phyloP scores from a whole-genome alignment of 2,888 invertebrate species.

The Tyria jacobaeae region DNA sequence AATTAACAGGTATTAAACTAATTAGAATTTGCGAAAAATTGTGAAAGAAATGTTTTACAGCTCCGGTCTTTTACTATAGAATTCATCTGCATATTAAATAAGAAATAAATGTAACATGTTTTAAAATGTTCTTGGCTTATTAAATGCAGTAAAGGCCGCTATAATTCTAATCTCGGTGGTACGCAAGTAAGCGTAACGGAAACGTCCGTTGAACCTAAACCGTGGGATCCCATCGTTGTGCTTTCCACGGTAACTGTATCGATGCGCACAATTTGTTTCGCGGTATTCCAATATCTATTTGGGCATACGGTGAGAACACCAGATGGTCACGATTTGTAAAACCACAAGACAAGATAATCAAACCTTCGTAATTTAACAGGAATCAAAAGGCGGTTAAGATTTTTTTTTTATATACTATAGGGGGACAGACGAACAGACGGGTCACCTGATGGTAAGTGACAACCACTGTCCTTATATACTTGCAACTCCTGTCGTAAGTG shows the following conservation, averaged over 20 bases:
- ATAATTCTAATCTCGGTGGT: constrained; percentile 60
- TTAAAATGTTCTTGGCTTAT: constrained; percentile 27
- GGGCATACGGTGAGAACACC: constrained; percentile 37
- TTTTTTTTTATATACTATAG: too few relatives aligned
- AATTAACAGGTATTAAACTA: too few relatives aligned
- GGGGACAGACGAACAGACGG: too few relatives aligned
- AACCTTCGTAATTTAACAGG: constrained; percentile 30
- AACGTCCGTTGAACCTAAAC: constrained; percentile 73
- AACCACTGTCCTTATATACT: too few relatives aligned
- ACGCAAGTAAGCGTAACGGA: constrained; percentile 70
- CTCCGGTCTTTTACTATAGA: constrained; percentile 51
- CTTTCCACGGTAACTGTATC: constrained; percentile 75
- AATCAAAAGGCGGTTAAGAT: constrained; percentile 27
- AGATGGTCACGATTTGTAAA: constrained; percentile 44
- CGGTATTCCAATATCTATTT: constrained; percentile 56
- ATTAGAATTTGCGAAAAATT: too few relatives aligned
- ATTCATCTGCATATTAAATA: constrained; percentile 58
- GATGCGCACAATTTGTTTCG: constrained; percentile 67
- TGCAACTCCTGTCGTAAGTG: too few relatives aligned
- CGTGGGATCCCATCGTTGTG: constrained; percentile 79
- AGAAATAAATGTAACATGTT: constrained; percentile 47
- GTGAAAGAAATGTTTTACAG: not conserved
- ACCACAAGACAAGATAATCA: constrained; percentile 61
- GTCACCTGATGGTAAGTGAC: too few relatives aligned
- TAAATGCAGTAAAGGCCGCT: constrained; percentile 41